phyloP scores from a whole-genome alignment of 2,888 invertebrate species.

The Nasonovia ribisnigri region DNA sequence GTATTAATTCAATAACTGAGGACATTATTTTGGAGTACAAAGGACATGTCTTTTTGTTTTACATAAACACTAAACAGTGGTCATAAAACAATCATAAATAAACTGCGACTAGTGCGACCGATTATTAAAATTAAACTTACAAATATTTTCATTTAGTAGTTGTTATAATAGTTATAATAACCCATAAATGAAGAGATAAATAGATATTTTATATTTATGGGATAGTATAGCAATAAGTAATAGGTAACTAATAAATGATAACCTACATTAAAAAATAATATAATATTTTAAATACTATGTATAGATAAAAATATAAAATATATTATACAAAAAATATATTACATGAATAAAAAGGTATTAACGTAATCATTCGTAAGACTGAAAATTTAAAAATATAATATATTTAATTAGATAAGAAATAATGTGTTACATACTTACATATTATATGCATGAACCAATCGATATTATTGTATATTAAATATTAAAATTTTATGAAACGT shows the following conservation, averaged over 20 bases:
- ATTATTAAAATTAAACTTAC: not conserved
- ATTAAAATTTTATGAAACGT: not conserved
- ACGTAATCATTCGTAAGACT: not conserved
- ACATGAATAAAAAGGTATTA: not conserved
- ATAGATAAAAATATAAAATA: not conserved
- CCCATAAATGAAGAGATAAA: not conserved
- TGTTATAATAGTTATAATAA: not conserved
- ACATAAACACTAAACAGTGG: not conserved
- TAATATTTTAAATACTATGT: not conserved
- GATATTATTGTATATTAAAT: not conserved
- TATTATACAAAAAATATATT: not conserved
- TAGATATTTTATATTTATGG: conserved; percentile 19
- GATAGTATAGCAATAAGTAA: not conserved
- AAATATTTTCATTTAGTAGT: not conserved
- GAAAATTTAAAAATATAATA: not conserved
- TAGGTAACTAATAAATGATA: not conserved
- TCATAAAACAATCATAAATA: not conserved
- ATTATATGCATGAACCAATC: not conserved
- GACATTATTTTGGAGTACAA: conserved; percentile 2
- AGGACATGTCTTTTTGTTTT: not conserved
- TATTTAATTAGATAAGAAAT: not conserved
- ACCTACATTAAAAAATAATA: conserved; percentile 13
- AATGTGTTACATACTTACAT: not conserved
- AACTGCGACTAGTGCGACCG: not conserved
- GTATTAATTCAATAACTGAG: conserved; percentile 4